Evolutionary conservation across 2,113 vertebrate genomes (phyloP), one percentile per base, ranked within the genome.

Genomic region (Uropsilus gracilis): DNA sequence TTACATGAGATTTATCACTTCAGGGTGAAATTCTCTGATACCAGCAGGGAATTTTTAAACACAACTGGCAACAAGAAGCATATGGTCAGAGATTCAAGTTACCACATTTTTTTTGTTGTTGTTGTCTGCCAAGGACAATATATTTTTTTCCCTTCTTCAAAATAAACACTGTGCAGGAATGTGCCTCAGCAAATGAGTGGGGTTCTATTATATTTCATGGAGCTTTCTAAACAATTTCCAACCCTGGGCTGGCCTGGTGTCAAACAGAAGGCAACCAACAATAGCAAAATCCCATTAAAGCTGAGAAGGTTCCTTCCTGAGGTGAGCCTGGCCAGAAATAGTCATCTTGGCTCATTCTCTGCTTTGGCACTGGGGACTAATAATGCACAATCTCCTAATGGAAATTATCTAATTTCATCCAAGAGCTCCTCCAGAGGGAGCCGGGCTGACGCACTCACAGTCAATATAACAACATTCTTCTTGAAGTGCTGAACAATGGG

Each of bases 231-330:
- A 98, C 98, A 98, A 98, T 98, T 98, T 98, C 98, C 97, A 98
- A 96, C 97, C 96, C 98, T 96, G 81, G 88, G 95, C 98, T 98
- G 99, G 99, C 99, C 97, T 94, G 0, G 97, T 98, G 99, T 99
- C 99, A 99, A 99, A 99, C 99, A 99, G 99, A 99, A 99, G 99
- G 99, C 98, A 96, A 99, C 98, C 98, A 99, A 99, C 99, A 99
- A 99, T 99, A 99, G 99, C 99, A 98, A 98, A 99, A 99, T 98
- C 99, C 99, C 99, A 99, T 99, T 99, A 99, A 99, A 99, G 99
- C 98, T 98, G 98, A 98, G 98, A 99, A 99, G 98, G 99, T 99
- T 99, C 99, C 99, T 99, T 99, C 99, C 99, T 99, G 98, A 99
- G 99, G 98, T 99, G 99, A 99, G 99, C 98, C 98, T 97, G 97